Evolutionary conservation across 2,888 invertebrate species (phyloP).

Genomic region (Tholera decimalis): DNA sequence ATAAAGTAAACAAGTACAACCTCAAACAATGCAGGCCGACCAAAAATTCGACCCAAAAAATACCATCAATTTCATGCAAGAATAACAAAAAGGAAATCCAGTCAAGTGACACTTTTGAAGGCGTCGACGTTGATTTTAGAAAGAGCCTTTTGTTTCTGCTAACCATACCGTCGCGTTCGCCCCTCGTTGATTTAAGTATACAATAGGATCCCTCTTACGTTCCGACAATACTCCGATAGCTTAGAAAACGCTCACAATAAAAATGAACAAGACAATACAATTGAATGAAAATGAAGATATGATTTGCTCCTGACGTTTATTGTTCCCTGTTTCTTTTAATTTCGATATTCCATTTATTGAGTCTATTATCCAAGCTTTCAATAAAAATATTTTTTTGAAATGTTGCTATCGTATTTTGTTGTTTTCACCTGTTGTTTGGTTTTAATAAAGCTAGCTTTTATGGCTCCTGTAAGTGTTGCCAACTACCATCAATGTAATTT

Average conservation of each 20-base stretch:
- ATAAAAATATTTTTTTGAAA: constrained; percentile 31
- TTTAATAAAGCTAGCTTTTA: constrained; percentile 84
- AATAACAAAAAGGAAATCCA: constrained; percentile 74
- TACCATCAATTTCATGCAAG: constrained; percentile 63
- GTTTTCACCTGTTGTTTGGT: constrained; percentile 78
- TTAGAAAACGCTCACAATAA: constrained; percentile 86
- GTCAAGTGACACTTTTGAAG: constrained; percentile 80
- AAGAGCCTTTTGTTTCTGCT: constrained; percentile 83
- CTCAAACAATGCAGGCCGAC: constrained; percentile 10
- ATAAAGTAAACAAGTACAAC: constrained; percentile 20
- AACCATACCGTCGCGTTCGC: constrained; percentile 75
- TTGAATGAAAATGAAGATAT: constrained; percentile 82
- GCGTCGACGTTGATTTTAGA: constrained; percentile 81
- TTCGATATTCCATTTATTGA: constrained; percentile 62
- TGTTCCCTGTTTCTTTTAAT: constrained; percentile 70
- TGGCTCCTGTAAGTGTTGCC: constrained; percentile 81
- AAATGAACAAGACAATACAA: constrained; percentile 83
- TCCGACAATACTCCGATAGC: constrained; percentile 84
- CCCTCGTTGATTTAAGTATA: constrained; percentile 84
- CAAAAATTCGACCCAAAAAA: constrained; percentile 53
- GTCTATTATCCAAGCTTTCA: constrained; percentile 41
- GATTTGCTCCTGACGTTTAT: constrained; percentile 74
- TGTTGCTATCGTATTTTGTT: background rate
- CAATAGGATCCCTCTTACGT: constrained; percentile 81
- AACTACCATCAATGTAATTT: constrained; percentile 88